Base-by-base conservation (phyloP, 2,113 vertebrate genomes). In the Sceloporus tristichus region DNA sequence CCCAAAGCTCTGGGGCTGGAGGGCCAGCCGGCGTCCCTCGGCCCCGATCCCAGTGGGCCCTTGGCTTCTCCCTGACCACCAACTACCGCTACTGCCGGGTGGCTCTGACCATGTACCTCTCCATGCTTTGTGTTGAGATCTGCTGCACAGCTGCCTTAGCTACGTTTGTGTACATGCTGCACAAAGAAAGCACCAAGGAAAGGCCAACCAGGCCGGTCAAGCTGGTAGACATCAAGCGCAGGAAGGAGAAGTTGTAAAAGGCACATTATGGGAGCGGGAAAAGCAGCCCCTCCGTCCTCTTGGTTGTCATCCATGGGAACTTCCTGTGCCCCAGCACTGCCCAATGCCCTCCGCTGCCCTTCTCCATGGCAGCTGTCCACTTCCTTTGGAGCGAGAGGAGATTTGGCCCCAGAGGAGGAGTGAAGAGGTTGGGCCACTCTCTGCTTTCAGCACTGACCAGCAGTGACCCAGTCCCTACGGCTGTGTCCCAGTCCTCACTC, bases 61-160 rank as follows among this genome's bases (percentile, higher is more conserved):
- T 0, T 0, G 1, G 21, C 42, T 77, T 73, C 0, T 0, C 38
- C 10, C 77, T 82, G 10, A 1, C 4, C 16, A 21, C 53, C 71
- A 6, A 14, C 5, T 84, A 82, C 0, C 0, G 2, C 56, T 89
- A 91, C 16, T 98, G 97, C 93, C 89, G 54, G 75, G 23, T 82
- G 4, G 78, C 90, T 70, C 34, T 95, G 56, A 91, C 94, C 29
- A 90, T 94, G 25, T 96, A 96, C 48, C 81, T 93, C 2, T 5
- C 83, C 0, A 1, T 95, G 34, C 89, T 98, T 80, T 84, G 92
- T 0, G 85, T 98, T 81, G 96, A 97, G 85, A 88, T 93, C 1
- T 89, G 27, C 56, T 97, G 92, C 86, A 92, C 82, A 0, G 0
- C 97, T 5, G 92, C 93, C 0, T 88, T 97, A 25, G 93, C 83